These are phyloP conservation scores for Trichosurus vulpecula DNA, from an alignment of 2,797 vertebrate species.

Conservation along the genomic window DNA sequence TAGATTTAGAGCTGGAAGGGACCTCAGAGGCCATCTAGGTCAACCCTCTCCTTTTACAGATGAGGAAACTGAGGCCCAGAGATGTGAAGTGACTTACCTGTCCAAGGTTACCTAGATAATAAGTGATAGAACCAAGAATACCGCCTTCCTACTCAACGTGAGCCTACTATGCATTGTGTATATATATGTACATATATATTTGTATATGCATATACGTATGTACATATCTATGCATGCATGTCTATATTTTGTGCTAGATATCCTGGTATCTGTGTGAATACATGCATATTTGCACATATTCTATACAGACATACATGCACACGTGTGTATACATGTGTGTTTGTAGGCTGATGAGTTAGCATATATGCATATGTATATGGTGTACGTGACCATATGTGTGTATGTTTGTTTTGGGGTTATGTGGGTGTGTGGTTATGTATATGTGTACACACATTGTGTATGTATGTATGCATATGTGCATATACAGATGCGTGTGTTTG, in stretches of 20 bases:
- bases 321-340: background rate
- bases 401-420: background rate
- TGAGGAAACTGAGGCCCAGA: background rate
- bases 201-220: too few species aligned
- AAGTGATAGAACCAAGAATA: background rate
- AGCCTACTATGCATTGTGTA: too few species aligned
- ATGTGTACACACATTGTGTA: background rate
- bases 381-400: too few species aligned
- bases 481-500: background rate
- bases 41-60: background rate
- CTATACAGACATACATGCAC: too few species aligned
- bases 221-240: too few species aligned
- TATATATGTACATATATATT: too few species aligned
- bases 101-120: too few species aligned
- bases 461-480: background rate
- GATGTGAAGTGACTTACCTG: background rate
- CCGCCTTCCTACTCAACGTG: background rate
- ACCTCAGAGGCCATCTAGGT: background rate
- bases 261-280: too few species aligned
- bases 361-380: too few species aligned
- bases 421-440: background rate
- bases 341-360: background rate
- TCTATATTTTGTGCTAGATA: too few species aligned
- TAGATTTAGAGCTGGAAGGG: background rate
- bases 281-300: too few species aligned